Conservation (phyloP, 2,797 vertebrate species). For the Rhinatrema bivittatum region DNA sequence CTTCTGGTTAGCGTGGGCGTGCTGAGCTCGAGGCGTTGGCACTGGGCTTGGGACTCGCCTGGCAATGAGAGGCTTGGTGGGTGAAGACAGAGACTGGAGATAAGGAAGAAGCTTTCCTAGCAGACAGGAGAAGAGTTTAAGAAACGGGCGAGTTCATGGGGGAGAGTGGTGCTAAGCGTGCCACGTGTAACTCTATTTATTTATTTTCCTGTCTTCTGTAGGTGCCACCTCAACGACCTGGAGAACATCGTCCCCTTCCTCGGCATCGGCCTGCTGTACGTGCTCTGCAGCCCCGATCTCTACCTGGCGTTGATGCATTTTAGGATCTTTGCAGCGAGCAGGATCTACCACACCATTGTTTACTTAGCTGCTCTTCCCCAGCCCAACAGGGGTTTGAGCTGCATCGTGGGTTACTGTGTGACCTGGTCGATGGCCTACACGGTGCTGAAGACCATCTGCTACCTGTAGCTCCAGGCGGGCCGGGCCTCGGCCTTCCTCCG, state of each 20-base stretch:
- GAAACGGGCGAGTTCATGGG: too few relatives aligned
- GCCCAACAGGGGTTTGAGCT: slow-evolving; percentile 66
- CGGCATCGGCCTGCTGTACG: slow-evolving; percentile 75
- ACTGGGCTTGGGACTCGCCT: too few relatives aligned
- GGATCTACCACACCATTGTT: slow-evolving; percentile 68
- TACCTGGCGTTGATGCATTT: slow-evolving; percentile 73
- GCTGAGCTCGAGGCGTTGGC: too few relatives aligned
- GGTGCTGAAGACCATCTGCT: slow-evolving; percentile 42
- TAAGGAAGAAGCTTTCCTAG: too few relatives aligned
- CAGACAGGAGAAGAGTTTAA: too few relatives aligned
- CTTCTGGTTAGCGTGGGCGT: too few relatives aligned
- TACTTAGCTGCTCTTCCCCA: slow-evolving; percentile 74
- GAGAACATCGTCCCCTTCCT: slow-evolving; percentile 84
- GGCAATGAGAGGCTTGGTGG: too few relatives aligned
- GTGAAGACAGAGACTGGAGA: too few relatives aligned
- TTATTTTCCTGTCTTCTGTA: too few relatives aligned
- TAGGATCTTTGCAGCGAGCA: slow-evolving; percentile 64
- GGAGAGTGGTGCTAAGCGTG: too few relatives aligned
- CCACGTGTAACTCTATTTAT: too few relatives aligned
- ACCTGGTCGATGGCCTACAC: slow-evolving; percentile 75
- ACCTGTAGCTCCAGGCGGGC: slow-evolving; percentile 46
- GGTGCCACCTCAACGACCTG: slow-evolving; percentile 84
- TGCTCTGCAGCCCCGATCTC: slow-evolving; percentile 64
- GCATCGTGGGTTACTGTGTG: slow-evolving; percentile 38
- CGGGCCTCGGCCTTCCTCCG: too few relatives aligned